These are phyloP conservation scores for Spheniscus humboldti DNA, from an alignment of 2,797 vertebrate genomes.

Conservation along the genomic window DNA sequence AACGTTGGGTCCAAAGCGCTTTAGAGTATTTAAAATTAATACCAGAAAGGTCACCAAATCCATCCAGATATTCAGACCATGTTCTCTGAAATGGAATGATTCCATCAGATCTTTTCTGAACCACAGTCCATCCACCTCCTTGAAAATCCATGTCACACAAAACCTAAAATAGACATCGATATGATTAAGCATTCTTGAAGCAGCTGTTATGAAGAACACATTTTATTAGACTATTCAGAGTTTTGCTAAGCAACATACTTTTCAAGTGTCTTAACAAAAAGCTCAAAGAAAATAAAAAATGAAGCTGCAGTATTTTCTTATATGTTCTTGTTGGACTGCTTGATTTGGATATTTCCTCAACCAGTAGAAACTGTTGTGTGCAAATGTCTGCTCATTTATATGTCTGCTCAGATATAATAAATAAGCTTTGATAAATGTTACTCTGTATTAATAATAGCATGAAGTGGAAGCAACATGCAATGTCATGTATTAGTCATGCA, in stretches of 20 bases:
- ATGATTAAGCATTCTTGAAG: neutral
- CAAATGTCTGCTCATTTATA: neutral
- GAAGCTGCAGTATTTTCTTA: neutral
- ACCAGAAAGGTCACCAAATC: slow-evolving; percentile 91
- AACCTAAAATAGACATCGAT: slow-evolving; percentile 74
- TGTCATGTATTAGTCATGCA: neutral
- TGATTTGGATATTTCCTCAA: neutral
- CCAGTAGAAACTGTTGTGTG: neutral
- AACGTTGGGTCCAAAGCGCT: neutral
- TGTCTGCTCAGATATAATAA: neutral
- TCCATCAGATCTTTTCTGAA: slow-evolving; percentile 87
- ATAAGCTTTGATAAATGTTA: neutral
- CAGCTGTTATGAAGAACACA: neutral
- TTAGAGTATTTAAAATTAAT: slow-evolving; percentile 25
- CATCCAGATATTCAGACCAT: slow-evolving; percentile 86
- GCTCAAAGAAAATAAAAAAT: neutral
- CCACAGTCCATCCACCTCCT: slow-evolving; percentile 91
- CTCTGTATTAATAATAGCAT: neutral
- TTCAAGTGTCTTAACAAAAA: neutral
- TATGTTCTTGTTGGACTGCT: neutral
- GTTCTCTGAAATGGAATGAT: slow-evolving; percentile 83
- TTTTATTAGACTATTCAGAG: neutral
- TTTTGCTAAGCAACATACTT: neutral
- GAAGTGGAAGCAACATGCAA: neutral
- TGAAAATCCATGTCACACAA: slow-evolving; percentile 95